A percentile compares a stretch with the other conserved stretches of the same genome.
phyloP scores from a whole-genome alignment of 2,113 vertebrate species.

The Labrus mixtus region DNA sequence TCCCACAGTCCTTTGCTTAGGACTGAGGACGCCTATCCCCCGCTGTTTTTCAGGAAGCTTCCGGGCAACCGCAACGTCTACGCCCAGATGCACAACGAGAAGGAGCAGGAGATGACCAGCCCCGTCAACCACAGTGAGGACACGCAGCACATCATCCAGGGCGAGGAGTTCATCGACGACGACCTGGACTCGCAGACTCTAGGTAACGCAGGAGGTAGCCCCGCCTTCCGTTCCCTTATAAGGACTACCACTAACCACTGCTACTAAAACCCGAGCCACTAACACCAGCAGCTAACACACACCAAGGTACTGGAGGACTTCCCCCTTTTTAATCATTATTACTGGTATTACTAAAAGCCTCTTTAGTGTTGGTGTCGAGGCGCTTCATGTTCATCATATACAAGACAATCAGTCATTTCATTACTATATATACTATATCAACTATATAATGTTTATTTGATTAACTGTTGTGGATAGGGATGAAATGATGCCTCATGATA shows the following conservation, averaged over 20 bases:
- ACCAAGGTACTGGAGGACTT: slow-evolving; percentile 73
- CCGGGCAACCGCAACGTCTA: slow-evolving; percentile 93
- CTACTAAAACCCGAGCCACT: slow-evolving; percentile 76
- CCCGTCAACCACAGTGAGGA: slow-evolving; percentile 94
- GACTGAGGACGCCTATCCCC: slow-evolving; percentile 81
- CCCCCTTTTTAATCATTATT: slow-evolving; percentile 23
- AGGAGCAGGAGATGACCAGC: slow-evolving; percentile 99
- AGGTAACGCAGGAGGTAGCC: slow-evolving; percentile 89
- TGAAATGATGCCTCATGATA: too few species aligned
- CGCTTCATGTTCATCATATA: background rate
- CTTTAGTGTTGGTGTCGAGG: background rate
- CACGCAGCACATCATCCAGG: slow-evolving; percentile 91
- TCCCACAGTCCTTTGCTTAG: slow-evolving; percentile 80
- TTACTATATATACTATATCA: too few species aligned
- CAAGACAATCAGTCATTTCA: background rate
- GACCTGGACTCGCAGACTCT: slow-evolving; percentile 93
- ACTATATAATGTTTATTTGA: too few species aligned
- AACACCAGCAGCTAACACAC: slow-evolving; percentile 76
- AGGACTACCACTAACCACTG: slow-evolving; percentile 78
- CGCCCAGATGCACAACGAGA: slow-evolving; percentile 98
- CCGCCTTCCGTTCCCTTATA: slow-evolving; percentile 74
- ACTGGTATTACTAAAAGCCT: slow-evolving; percentile 4
- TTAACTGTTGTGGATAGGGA: too few species aligned
- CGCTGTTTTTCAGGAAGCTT: slow-evolving; percentile 91
- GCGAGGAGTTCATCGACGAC: slow-evolving; percentile 94